Evolutionary conservation across 2,888 invertebrate species (phyloP), one percentile per base, ranked within the genome.

Genomic region (Scaptomyza polygonia): DNA sequence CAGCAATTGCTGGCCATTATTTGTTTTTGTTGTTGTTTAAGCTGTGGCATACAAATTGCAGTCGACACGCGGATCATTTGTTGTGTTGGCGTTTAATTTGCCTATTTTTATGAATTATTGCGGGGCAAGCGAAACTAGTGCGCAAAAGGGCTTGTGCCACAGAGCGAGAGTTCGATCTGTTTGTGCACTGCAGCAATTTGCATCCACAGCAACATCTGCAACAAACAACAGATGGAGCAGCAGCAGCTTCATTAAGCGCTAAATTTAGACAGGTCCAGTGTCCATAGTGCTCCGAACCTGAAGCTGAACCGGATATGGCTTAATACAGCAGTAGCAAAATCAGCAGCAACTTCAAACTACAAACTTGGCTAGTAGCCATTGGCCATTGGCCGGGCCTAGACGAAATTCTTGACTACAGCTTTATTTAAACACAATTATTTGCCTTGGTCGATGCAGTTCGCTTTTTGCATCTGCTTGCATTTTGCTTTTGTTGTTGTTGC

Each of bases 231-330:
- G 42, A 16, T 40, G 36, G 36, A 40, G 16, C 48, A 45, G 44
- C 43, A 43, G 42, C 67, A 62, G 84, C 84, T 86, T 86, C 88
- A 85, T 88, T 85, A 86, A 81, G 77, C 74, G 77, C 86, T 86
- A 86, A 86, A 86, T 86, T 88, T 86, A 86, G 86, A 86, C 88
- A 79, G 69, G 61, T 16, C 39, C 67, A 63, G 62, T 58, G 67
- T 61, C 83, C 79, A 79, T 79, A 79, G 68, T 69, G 86, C 84
- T 65, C 81, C 79, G 66, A 70, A 54, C 52, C 59, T 74, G 75
- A 68, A 74, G 67, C 79, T 77, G 78, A 86, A 89, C 89, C 89
- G 89, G 90, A 90, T 90, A 90, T 89, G 87, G 88, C 82, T 88
- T 84, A 88, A 87, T 88, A 87, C 87, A 48, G 48, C 64, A 58